Percentiles rank a stretch among this genome's conserved stretches.
Conservation (phyloP, 2,113 vertebrate genomes). For the Indri indri region DNA sequence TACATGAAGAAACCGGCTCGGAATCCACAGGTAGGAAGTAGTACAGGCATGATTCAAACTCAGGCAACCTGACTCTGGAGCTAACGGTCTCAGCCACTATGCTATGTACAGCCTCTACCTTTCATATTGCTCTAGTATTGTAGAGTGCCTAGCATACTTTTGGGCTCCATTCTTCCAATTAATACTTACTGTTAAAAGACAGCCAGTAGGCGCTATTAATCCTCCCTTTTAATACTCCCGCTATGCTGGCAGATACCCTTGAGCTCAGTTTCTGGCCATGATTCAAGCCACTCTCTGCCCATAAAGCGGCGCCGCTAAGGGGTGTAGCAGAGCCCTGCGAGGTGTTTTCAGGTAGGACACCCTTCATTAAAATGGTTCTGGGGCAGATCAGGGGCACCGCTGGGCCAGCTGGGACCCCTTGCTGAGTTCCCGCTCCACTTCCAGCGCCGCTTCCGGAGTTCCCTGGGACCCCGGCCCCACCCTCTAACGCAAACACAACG, state of each 20-base stretch:
- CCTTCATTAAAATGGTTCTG: fast-evolving
- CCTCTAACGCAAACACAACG: no score
- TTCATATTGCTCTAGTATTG: not conserved
- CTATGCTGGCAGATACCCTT: fast-evolving
- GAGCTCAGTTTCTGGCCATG: not conserved
- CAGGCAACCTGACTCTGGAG: no score
- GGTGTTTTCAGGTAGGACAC: not conserved
- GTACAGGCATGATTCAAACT: not conserved
- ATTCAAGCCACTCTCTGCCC: not conserved
- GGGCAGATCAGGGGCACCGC: fast-evolving
- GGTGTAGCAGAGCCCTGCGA: not conserved
- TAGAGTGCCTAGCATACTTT: not conserved
- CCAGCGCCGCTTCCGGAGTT: no score
- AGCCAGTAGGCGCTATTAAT: not conserved
- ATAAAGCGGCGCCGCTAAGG: no score
- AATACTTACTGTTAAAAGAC: not conserved
- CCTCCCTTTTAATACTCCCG: not conserved
- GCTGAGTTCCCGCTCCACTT: not conserved
- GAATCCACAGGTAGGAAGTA: not conserved
- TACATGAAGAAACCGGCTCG: not conserved
- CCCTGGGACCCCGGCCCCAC: fast-evolving
- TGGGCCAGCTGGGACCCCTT: no score
- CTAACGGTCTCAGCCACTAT: not conserved
- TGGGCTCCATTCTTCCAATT: not conserved
- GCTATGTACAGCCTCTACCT: not conserved